phyloP scores from a whole-genome alignment of 2,888 invertebrate genomes.

The Laothoe populi region DNA sequence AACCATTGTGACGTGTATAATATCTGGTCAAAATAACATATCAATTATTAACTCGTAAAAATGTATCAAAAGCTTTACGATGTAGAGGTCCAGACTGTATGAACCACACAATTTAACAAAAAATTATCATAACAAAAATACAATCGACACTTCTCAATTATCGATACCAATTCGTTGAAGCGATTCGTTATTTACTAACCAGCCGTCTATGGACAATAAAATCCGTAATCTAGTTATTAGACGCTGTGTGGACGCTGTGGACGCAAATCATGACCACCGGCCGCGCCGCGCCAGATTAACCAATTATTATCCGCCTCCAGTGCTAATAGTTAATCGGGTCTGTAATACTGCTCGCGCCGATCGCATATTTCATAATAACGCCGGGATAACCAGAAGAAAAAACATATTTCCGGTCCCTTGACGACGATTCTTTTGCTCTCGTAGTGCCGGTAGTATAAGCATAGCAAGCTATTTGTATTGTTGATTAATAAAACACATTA shows the following conservation, averaged over 20 bases:
- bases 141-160: neutral
- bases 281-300: constrained; percentile 55
- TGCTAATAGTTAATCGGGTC: constrained; percentile 46
- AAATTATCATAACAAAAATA: neutral
- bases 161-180: constrained; percentile 1
- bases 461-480: too few relatives aligned
- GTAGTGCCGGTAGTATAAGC: too few relatives aligned
- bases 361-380: neutral
- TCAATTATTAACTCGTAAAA: too few relatives aligned
- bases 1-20: too few relatives aligned
- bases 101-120: too few relatives aligned
- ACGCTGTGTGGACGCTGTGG: constrained; percentile 44
- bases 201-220: constrained; percentile 21
- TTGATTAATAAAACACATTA: too few relatives aligned
- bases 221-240: constrained; percentile 44
- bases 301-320: constrained; percentile 58
- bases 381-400: neutral
- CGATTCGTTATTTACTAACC: neutral
- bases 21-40: too few relatives aligned
- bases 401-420: neutral
- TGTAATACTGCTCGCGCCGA: constrained; percentile 23
- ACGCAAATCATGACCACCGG: constrained; percentile 56
- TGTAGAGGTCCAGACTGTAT: too few relatives aligned
- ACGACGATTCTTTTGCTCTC: neutral
- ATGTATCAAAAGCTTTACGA: too few relatives aligned